Base-by-base conservation (phyloP, 2,888 invertebrate species). In the Eupithecia dodoneata region DNA sequence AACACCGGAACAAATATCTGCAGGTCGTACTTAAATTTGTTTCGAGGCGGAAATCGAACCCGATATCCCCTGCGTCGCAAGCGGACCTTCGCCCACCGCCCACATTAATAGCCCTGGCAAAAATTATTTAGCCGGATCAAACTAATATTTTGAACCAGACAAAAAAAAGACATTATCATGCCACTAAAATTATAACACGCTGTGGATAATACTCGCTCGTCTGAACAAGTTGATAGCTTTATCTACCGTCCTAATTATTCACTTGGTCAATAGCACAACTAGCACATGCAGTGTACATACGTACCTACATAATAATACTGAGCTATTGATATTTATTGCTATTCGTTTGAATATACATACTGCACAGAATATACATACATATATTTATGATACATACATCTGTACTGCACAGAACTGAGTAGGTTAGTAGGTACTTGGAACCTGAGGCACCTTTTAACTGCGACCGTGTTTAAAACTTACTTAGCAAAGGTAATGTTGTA, bases 231-330 rank as follows among this genome's bases (percentile, higher is more conserved):
- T 7, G 70, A 70, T 70, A 70, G 13, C 70, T 71, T 71, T 79
- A 79, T 79, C 78, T 76, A 76, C 30, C 67, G 76, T 65, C 74
- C 78, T 74, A 74, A 76, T 76, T 76, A 76, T 15, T 72, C 45
- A 69, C 69, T 79, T 76, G 74, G 76, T 76, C 74, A 79, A 72
- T 70, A 78, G 74, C 49, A 73, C 74, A 78, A 49, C 70, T 70
- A 49, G 47, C 44, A 49, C 70, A 70, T 74, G 70, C 71, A 76
- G 44, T 72, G 18, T 55, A 74, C 15, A 18, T 72, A 59, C 18
- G 0, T 30, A 63, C 30, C 30, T 63, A 63, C 12, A 47, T 10
- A 30, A 52, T 59, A 30, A 30, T 63, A 63, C 63, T 30, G 63
- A 63, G 63, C 63, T 12, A 30, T 63, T 63, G 12, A 30, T 63